Conservation (phyloP, 2,113 vertebrate species). For the Channa argus region DNA sequence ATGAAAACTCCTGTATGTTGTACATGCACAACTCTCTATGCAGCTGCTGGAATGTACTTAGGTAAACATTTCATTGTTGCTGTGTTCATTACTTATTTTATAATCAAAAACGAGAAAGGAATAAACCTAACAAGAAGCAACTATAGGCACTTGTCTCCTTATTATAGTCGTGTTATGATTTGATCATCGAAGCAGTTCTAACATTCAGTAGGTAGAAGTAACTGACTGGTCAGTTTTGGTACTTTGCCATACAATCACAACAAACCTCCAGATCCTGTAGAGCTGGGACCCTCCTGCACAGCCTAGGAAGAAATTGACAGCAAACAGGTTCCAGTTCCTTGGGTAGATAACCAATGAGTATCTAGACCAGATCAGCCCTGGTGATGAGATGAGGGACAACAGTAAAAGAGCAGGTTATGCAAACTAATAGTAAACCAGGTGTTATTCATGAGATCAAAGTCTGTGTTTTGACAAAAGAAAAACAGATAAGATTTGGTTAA, state of each 20-base stretch:
- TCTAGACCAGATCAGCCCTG: slow-evolving; percentile 97
- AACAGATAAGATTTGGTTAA: slow-evolving; percentile 64
- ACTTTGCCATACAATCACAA: slow-evolving; percentile 6
- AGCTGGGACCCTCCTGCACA: slow-evolving; percentile 92
- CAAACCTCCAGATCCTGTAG: slow-evolving; percentile 94
- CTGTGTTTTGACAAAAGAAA: slow-evolving; percentile 30
- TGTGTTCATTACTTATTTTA: background rate
- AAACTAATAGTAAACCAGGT: slow-evolving; percentile 3
- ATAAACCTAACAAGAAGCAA: background rate
- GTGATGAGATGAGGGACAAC: background rate
- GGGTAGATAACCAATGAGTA: slow-evolving; percentile 99
- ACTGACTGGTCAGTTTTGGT: background rate
- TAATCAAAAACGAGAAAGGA: background rate
- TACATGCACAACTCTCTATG: background rate
- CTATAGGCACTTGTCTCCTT: background rate
- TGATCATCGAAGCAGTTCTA: background rate
- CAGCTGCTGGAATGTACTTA: background rate
- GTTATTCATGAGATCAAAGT: slow-evolving; percentile 38
- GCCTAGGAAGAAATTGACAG: slow-evolving; percentile 97
- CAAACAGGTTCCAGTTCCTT: slow-evolving; percentile 98
- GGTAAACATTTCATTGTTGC: slow-evolving; percentile 23
- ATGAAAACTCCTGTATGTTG: slow-evolving; percentile 7
- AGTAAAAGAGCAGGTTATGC: slow-evolving; percentile 20
- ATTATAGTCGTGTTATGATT: background rate
- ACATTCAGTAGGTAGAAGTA: too few species aligned